phyloP scores from a whole-genome alignment of 2,113 vertebrate genomes.

The Oreotrochilus melanogaster region DNA sequence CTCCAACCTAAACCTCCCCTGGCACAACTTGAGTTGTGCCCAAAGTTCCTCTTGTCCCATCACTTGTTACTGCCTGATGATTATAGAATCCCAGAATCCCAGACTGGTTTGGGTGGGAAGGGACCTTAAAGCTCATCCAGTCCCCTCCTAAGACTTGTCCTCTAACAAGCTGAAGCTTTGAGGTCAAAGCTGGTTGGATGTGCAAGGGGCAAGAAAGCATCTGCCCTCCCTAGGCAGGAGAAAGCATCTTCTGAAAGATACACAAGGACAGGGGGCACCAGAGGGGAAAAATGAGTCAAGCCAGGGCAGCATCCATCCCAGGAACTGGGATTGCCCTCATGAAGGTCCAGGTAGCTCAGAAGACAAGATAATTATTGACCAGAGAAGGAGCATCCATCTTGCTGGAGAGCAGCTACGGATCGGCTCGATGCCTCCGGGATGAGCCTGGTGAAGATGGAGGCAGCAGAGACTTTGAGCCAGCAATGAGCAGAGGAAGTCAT shows the following conservation, averaged over 20 bases:
- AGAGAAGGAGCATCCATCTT: accelerated
- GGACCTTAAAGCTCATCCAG: no score
- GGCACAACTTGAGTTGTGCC: no score
- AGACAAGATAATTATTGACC: background rate
- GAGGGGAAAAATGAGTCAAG: background rate
- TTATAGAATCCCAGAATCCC: no score
- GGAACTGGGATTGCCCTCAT: background rate
- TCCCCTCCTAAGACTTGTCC: no score
- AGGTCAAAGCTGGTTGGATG: background rate
- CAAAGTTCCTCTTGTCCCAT: no score
- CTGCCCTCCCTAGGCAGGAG: background rate
- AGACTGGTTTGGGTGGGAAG: no score
- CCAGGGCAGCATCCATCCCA: background rate
- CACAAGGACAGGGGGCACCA: background rate
- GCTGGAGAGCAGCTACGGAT: background rate
- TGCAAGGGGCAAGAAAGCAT: background rate
- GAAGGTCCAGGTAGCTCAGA: background rate
- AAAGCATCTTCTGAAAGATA: background rate
- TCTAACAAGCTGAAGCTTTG: background rate
- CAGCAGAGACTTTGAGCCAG: background rate
- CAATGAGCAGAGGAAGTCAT: background rate
- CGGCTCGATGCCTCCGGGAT: background rate
- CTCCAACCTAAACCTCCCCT: no score
- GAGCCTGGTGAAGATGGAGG: accelerated
- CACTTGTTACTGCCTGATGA: no score